Evolutionary conservation across 2,797 vertebrate species (phyloP).

Genomic region (Sebastes melanostomus): DNA sequence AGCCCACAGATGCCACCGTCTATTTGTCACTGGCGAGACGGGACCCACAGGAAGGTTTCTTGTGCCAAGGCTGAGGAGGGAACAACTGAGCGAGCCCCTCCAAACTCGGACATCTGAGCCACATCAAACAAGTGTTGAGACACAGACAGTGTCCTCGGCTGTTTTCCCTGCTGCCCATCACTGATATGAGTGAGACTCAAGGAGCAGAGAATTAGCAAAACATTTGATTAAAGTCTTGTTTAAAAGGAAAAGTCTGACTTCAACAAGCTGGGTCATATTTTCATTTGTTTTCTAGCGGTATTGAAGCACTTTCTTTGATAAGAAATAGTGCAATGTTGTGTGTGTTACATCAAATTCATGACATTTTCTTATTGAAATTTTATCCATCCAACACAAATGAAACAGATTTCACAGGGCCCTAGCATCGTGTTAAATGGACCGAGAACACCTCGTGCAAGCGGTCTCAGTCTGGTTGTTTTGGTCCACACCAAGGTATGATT

Average conservation of each 20-base stretch:
- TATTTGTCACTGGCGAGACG: constrained; percentile 49
- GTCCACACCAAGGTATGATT: too few species aligned
- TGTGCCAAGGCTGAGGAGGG: constrained; percentile 13
- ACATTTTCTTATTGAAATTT: background rate
- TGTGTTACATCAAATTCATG: background rate
- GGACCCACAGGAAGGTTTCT: constrained; percentile 32
- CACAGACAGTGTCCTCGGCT: background rate
- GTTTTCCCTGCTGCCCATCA: constrained; percentile 6
- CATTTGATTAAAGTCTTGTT: background rate
- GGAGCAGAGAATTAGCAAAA: background rate
- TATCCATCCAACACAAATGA: too few species aligned
- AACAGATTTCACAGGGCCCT: too few species aligned
- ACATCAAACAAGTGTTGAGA: background rate
- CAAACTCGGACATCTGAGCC: background rate
- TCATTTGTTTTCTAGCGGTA: too few species aligned
- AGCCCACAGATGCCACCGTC: constrained; percentile 50
- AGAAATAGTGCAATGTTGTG: too few species aligned
- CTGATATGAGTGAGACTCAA: background rate
- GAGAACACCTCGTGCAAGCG: too few species aligned
- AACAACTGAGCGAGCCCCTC: background rate
- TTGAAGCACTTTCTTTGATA: too few species aligned
- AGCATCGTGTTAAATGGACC: too few species aligned
- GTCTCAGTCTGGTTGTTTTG: too few species aligned
- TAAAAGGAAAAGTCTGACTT: background rate
- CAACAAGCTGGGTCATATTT: too few species aligned